phyloP scores from a whole-genome alignment of 2,888 invertebrate species.

The Nysson spinosus region DNA sequence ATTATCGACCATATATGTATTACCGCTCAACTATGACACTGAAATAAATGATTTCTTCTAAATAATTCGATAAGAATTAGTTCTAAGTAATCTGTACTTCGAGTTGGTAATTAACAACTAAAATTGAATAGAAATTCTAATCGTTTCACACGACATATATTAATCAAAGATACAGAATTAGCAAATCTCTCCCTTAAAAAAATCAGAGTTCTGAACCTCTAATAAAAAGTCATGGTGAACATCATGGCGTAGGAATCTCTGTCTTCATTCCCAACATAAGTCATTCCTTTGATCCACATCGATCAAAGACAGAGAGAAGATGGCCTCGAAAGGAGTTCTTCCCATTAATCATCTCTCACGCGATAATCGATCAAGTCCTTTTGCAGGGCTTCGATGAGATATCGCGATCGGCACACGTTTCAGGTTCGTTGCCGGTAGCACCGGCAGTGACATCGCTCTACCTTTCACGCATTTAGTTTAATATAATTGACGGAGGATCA shows the following conservation, averaged over 20 bases:
- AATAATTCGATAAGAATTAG: too few species aligned
- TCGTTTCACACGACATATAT: too few species aligned
- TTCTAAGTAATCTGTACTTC: too few species aligned
- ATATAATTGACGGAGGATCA: constrained; percentile 59
- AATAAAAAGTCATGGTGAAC: too few species aligned
- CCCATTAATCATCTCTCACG: constrained; percentile 33
- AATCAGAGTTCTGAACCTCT: too few species aligned
- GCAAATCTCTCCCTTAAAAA: too few species aligned
- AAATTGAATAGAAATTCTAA: too few species aligned
- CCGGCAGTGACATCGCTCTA: constrained; percentile 37
- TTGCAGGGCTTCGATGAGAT: constrained; percentile 32
- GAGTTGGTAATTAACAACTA: too few species aligned
- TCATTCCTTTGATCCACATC: constrained; percentile 36
- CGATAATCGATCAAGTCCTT: constrained; percentile 38
- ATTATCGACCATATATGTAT: too few species aligned
- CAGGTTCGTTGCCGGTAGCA: constrained; percentile 33
- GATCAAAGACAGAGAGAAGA: constrained; percentile 27
- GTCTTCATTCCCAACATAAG: constrained; percentile 20
- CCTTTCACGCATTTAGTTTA: constrained; percentile 41
- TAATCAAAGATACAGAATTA: too few species aligned
- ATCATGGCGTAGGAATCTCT: not conserved
- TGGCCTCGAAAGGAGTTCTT: not conserved
- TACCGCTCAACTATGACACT: too few species aligned
- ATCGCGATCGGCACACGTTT: constrained; percentile 17
- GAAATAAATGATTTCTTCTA: too few species aligned